A percentile compares a stretch with the other conserved stretches of the same genome.
These are phyloP conservation scores for Glossosoma conforme DNA, from an alignment of 1,140 invertebrate genomes.

Conservation along the genomic window DNA sequence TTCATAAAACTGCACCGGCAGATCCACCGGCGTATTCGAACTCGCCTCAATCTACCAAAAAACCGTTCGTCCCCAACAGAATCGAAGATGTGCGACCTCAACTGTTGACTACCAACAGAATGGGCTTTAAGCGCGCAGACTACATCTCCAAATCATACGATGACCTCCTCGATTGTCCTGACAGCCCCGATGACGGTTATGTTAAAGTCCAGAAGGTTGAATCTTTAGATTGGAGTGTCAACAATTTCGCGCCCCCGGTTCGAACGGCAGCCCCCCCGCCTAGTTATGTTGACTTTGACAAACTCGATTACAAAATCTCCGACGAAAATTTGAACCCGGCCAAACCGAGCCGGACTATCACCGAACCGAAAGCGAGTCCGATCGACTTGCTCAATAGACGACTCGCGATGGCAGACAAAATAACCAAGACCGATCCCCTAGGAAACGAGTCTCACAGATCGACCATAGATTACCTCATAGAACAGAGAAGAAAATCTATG, in stretches of 20 bases:
- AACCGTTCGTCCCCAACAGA: neutral
- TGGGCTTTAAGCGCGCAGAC: neutral
- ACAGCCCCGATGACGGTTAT: neutral
- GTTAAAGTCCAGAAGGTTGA: neutral
- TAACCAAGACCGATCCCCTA: constrained; percentile 39
- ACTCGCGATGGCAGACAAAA: neutral
- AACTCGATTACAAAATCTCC: no score
- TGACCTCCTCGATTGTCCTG: neutral
- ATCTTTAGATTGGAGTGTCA: neutral
- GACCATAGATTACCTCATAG: constrained; percentile 63
- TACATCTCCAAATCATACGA: constrained; percentile 4
- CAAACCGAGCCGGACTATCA: neutral
- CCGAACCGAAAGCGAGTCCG: constrained; percentile 16
- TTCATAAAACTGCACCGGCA: constrained; percentile 45
- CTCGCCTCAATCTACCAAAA: neutral
- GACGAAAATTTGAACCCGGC: neutral
- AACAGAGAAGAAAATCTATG: constrained; percentile 72
- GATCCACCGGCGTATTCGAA: constrained; percentile 35
- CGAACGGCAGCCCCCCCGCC: neutral
- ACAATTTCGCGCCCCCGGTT: neutral
- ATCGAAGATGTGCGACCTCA: neutral
- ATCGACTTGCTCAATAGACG: constrained; percentile 15
- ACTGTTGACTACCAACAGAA: neutral
- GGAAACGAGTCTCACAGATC: constrained; percentile 46
- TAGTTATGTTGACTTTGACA: neutral